phyloP scores from a whole-genome alignment of 2,797 vertebrate species.

The Erithacus rubecula region DNA sequence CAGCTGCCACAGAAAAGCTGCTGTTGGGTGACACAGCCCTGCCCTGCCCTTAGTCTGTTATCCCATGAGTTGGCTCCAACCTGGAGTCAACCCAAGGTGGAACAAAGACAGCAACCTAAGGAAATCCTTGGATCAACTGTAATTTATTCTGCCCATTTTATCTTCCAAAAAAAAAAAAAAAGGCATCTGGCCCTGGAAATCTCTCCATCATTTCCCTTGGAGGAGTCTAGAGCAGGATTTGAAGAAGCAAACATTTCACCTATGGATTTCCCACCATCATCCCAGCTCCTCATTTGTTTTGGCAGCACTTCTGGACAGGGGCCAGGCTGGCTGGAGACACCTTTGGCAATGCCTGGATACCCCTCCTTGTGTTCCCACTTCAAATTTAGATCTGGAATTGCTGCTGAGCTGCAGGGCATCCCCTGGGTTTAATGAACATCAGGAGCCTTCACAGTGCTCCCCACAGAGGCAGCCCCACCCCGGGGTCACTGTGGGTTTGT shows the following conservation, averaged over 20 bases:
- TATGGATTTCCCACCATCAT: background rate
- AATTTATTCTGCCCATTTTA: background rate
- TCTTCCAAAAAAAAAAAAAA: background rate
- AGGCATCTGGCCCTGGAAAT: background rate
- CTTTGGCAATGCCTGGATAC: background rate
- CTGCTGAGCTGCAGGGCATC: slow-evolving; percentile 5
- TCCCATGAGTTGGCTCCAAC: background rate
- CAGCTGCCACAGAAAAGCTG: background rate
- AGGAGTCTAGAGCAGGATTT: background rate
- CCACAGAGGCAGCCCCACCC: background rate
- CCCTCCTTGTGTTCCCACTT: background rate
- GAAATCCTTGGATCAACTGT: background rate
- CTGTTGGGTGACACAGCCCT: background rate
- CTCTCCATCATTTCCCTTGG: background rate
- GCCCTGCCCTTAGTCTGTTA: background rate
- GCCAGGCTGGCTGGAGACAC: background rate
- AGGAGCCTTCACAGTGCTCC: background rate
- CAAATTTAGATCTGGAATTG: background rate
- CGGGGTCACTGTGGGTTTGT: background rate
- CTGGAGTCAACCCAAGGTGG: accelerated
- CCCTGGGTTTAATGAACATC: slow-evolving; percentile 4
- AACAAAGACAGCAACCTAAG: background rate
- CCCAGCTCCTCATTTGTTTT: background rate
- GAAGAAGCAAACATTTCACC: background rate
- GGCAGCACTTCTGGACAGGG: background rate